phyloP scores from a whole-genome alignment of 2,113 vertebrate genomes.

The Albula goreensis region DNA sequence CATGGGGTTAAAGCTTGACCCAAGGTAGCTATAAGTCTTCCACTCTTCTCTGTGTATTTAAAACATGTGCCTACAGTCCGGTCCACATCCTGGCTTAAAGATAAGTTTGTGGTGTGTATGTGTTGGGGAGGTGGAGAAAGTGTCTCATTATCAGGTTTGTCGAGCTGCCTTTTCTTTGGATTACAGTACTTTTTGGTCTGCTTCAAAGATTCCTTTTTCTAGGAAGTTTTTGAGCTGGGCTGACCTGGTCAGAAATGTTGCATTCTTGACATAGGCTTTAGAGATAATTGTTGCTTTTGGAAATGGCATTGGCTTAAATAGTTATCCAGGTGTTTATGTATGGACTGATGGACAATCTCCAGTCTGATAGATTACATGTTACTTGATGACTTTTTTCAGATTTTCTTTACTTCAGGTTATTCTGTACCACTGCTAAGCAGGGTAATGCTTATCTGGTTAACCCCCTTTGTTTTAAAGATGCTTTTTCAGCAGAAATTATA shows the following conservation, averaged over 20 bases:
- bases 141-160: background rate
- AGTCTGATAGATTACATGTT: no score
- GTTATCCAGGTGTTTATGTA: background rate
- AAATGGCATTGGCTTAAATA: background rate
- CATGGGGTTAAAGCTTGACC: slow-evolving; percentile 13
- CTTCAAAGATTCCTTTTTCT: background rate
- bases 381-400: background rate
- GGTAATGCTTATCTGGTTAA: slow-evolving; percentile 45
- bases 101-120: background rate
- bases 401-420: slow-evolving; percentile 7
- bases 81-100: background rate
- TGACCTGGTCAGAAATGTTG: background rate
- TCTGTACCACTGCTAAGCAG: background rate
- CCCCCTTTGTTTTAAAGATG: slow-evolving; percentile 48
- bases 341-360: no score
- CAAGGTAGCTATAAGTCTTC: background rate
- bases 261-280: background rate
- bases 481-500: slow-evolving; percentile 46
- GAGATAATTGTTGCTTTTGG: background rate
- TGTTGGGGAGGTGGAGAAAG: background rate
- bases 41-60: background rate
- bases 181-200: background rate
- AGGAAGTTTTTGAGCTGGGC: background rate
- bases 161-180: background rate
- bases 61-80: background rate